These are phyloP conservation scores for Oostethus manadensis DNA, from an alignment of 2,113 vertebrate species.

Conservation along the genomic window DNA sequence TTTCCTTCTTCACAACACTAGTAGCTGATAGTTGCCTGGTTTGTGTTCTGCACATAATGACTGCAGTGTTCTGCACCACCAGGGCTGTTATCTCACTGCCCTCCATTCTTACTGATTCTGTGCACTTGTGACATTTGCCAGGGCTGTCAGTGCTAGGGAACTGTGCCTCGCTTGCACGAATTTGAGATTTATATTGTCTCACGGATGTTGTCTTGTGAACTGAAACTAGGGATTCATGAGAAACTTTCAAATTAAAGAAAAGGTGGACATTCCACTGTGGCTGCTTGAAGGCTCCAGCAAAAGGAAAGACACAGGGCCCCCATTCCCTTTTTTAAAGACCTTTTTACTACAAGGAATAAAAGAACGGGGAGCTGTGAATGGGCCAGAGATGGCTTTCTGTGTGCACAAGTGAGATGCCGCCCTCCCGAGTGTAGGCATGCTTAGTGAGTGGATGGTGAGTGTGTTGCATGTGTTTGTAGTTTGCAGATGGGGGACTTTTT, in stretches of 20 bases:
- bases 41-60: constrained; percentile 21
- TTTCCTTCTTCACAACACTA: neutral
- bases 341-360: constrained; percentile 55
- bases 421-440: constrained; percentile 64
- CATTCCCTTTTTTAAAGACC: constrained; percentile 4
- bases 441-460: constrained; percentile 14
- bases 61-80: constrained; percentile 27
- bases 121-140: constrained; percentile 13
- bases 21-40: neutral
- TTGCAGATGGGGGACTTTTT: constrained; percentile 27
- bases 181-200: neutral
- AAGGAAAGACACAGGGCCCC: constrained; percentile 36
- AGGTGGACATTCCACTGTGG: constrained; percentile 8
- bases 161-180: neutral
- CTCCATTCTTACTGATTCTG: constrained; percentile 8
- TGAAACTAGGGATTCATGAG: neutral
- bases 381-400: constrained; percentile 45
- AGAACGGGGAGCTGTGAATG: constrained; percentile 56
- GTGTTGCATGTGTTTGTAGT: constrained; percentile 15
- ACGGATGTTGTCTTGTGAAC: neutral
- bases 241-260: constrained; percentile 12
- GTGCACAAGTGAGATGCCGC: constrained; percentile 55
- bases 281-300: constrained; percentile 11
- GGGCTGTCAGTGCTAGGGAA: constrained; percentile 8
- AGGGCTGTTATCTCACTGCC: constrained; percentile 25